Conservation (phyloP, 2,113 vertebrate species). For the Thunnus thynnus region DNA sequence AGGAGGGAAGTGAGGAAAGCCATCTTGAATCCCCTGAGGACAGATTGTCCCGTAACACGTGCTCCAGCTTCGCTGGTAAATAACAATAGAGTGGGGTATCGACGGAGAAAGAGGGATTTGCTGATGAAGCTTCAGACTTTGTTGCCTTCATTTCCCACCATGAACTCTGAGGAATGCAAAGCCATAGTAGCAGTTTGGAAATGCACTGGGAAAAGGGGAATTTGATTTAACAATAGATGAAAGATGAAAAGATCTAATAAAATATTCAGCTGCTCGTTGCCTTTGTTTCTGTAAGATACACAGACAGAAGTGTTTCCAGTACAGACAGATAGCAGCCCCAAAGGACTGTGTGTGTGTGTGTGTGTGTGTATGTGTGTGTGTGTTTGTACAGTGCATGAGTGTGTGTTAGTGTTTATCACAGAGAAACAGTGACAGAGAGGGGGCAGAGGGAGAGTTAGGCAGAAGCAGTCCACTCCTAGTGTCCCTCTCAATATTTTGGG, state of each 20-base stretch:
- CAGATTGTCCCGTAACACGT: constrained; percentile 52
- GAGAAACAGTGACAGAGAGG: constrained; percentile 18
- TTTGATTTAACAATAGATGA: constrained; percentile 63
- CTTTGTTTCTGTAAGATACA: constrained; percentile 55
- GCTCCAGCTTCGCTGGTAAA: constrained; percentile 43
- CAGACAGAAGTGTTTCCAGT: constrained; percentile 40
- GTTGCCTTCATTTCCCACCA: constrained; percentile 56
- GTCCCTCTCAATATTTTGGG: constrained; percentile 11
- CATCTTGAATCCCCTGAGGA: constrained; percentile 64
- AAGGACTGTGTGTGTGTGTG: background rate
- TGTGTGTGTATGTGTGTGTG: constrained; percentile 12
- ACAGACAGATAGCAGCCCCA: constrained; percentile 38
- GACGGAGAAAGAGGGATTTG: constrained; percentile 41
- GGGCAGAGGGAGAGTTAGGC: background rate
- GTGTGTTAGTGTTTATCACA: background rate
- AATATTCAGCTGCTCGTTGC: constrained; percentile 63
- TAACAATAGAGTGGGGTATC: constrained; percentile 57
- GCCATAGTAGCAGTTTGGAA: constrained; percentile 9
- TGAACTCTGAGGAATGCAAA: constrained; percentile 37
- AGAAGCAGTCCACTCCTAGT: constrained; percentile 11
- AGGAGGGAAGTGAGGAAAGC: constrained; percentile 54
- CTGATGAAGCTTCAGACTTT: constrained; percentile 51
- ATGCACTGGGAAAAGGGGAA: constrained; percentile 10
- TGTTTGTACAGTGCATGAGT: background rate
- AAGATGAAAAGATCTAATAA: constrained; percentile 57